A percentile compares a stretch with the other conserved stretches of the same genome.
phyloP scores from a whole-genome alignment of 1,140 invertebrate species.

The Zaprionus africanus region DNA sequence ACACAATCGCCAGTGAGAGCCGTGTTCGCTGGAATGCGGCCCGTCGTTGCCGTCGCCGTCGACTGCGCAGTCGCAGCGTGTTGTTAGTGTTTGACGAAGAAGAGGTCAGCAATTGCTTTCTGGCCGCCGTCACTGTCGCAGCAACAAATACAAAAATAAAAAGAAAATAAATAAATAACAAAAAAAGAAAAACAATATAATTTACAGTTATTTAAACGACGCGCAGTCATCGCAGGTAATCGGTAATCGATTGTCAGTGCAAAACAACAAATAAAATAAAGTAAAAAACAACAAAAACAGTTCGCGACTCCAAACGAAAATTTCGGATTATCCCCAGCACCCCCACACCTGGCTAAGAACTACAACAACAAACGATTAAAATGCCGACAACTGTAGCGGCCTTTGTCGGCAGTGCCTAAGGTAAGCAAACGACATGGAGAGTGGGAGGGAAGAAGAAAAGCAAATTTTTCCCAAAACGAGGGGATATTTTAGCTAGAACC shows the following conservation, averaged over 20 bases:
- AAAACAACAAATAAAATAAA: constrained; percentile 35
- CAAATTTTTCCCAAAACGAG: constrained; percentile 23
- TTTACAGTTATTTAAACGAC: constrained; percentile 65
- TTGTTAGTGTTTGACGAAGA: constrained; percentile 65
- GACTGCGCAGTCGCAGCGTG: constrained; percentile 74
- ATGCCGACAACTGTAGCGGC: constrained; percentile 63
- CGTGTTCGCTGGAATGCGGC: constrained; percentile 70
- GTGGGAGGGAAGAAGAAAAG: not conserved
- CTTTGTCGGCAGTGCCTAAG: constrained; percentile 68
- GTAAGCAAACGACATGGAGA: constrained; percentile 39
- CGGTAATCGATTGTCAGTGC: constrained; percentile 54
- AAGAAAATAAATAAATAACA: constrained; percentile 53
- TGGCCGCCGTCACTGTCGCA: constrained; percentile 32
- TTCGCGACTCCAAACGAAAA: constrained; percentile 31
- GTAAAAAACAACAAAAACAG: constrained; percentile 32
- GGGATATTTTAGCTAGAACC: not conserved
- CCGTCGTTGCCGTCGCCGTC: constrained; percentile 46
- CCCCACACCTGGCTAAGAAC: constrained; percentile 20
- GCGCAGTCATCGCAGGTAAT: constrained; percentile 46
- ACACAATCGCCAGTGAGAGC: constrained; percentile 44
- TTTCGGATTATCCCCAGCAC: constrained; percentile 66
- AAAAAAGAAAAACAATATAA: constrained; percentile 62
- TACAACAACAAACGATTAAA: constrained; percentile 39
- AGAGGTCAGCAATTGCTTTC: constrained; percentile 64
- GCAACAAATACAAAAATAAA: constrained; percentile 37